A percentile compares a stretch with the other conserved stretches of the same genome.
phyloP scores from a whole-genome alignment of 1,140 invertebrate species.

The Caerostris darwini region DNA sequence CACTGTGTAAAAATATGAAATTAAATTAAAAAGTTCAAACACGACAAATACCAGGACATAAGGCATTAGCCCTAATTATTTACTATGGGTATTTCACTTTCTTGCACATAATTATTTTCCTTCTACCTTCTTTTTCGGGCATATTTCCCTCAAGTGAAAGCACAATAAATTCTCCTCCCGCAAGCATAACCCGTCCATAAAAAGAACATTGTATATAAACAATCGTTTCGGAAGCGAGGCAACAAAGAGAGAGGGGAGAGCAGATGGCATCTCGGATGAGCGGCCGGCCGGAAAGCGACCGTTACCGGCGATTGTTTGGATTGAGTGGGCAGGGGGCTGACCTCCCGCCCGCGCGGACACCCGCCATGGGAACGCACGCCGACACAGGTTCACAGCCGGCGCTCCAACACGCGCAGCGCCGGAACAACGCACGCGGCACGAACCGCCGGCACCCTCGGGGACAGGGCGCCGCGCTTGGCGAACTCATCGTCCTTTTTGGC shows the following conservation, averaged over 20 bases:
- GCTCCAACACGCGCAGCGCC: constrained; percentile 68
- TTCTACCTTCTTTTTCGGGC: no score
- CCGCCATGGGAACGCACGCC: constrained; percentile 75
- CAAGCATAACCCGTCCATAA: background rate
- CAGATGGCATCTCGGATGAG: background rate
- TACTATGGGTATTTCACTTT: no score
- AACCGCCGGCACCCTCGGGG: background rate
- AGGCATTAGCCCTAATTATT: no score
- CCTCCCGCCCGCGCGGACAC: constrained; percentile 19
- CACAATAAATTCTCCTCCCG: no score
- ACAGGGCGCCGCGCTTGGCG: background rate
- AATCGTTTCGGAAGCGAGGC: background rate
- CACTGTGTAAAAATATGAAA: no score
- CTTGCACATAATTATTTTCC: no score
- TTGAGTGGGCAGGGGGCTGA: constrained; percentile 49
- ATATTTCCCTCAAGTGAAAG: no score
- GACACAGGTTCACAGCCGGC: constrained; percentile 66
- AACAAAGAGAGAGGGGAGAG: background rate
- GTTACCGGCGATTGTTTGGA: constrained; percentile 56
- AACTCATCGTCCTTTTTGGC: background rate
- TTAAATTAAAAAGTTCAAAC: no score
- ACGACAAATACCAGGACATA: no score
- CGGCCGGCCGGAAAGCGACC: constrained; percentile 10
- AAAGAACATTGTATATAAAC: background rate
- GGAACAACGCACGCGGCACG: constrained; percentile 58